Evolutionary conservation across 2,113 vertebrate species (phyloP).

Genomic region (Hyla sarda): DNA sequence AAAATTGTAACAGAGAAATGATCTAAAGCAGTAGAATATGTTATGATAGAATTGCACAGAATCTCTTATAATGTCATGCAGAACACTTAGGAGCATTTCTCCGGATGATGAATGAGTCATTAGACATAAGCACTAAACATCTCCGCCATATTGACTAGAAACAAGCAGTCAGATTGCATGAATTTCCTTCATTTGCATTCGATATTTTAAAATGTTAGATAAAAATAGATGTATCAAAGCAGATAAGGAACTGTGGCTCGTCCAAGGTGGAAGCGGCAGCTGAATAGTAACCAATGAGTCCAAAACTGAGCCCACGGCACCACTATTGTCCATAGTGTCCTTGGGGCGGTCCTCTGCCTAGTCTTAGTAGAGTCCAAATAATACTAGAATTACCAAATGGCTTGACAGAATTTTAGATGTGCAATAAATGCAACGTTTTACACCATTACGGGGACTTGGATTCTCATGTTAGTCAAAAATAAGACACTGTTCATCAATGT

Average conservation of each 20-base stretch:
- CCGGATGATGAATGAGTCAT: constrained; percentile 23
- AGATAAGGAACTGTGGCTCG: background rate
- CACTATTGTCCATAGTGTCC: too few species aligned
- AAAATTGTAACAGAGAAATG: background rate
- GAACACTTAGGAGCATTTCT: background rate
- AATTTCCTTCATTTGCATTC: constrained; percentile 4
- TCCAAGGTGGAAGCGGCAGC: background rate
- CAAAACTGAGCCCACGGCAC: too few species aligned
- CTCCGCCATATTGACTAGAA: constrained; percentile 7
- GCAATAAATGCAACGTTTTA: too few species aligned
- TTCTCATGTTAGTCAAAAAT: too few species aligned
- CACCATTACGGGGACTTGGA: too few species aligned
- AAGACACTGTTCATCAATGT: background rate
- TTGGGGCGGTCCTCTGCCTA: too few species aligned
- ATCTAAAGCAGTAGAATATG: background rate
- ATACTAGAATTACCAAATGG: too few species aligned
- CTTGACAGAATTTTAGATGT: too few species aligned
- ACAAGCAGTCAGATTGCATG: constrained; percentile 25
- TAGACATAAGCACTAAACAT: constrained; percentile 15
- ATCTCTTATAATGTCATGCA: background rate
- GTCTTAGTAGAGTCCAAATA: too few species aligned
- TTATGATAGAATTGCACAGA: background rate
- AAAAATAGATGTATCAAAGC: background rate
- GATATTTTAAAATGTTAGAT: background rate
- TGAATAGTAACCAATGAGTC: too few species aligned